Conservation (phyloP, 1,140 invertebrate species). For the Listronotus bonariensis region DNA sequence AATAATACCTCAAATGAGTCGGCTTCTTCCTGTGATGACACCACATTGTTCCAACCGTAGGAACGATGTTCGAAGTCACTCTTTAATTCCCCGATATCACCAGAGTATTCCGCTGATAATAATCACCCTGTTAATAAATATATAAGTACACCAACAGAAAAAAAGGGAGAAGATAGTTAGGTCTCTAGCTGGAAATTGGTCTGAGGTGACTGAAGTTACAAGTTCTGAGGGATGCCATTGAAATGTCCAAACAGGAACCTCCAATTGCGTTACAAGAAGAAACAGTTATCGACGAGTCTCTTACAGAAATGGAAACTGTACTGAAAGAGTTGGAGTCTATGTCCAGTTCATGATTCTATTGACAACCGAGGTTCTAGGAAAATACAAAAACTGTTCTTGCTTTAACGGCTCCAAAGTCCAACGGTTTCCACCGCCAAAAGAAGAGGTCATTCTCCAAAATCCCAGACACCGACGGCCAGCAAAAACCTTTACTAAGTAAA, state of each 20-base stretch:
- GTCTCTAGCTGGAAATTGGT: slow-evolving; percentile 38
- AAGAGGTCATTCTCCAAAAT: slow-evolving; percentile 44
- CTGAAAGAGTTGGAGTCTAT: slow-evolving; percentile 6
- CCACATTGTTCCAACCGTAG: slow-evolving; percentile 51
- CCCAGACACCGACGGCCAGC: slow-evolving; percentile 44
- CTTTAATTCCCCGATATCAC: slow-evolving; percentile 52
- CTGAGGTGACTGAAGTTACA: slow-evolving; percentile 42
- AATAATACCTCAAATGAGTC: slow-evolving; percentile 43
- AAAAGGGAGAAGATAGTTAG: slow-evolving; percentile 45
- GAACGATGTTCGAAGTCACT: slow-evolving; percentile 54
- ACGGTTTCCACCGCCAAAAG: slow-evolving; percentile 40
- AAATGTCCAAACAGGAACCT: slow-evolving; percentile 43
- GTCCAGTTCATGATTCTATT: slow-evolving; percentile 45
- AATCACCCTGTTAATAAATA: slow-evolving; percentile 50
- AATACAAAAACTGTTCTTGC: slow-evolving; percentile 51
- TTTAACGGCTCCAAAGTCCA: slow-evolving; percentile 49
- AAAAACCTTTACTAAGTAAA: slow-evolving; percentile 51
- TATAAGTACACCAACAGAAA: slow-evolving; percentile 54
- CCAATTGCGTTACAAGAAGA: slow-evolving; percentile 21
- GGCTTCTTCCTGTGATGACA: slow-evolving; percentile 49
- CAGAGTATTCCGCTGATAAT: slow-evolving; percentile 43
- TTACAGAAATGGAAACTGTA: slow-evolving; percentile 1
- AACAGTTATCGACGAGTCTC: slow-evolving; percentile 18
- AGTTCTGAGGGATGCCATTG: slow-evolving; percentile 49
- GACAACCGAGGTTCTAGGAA: slow-evolving; percentile 48